Base-by-base conservation (phyloP, 2,797 vertebrate genomes). In the Pyrocephalus nanus region DNA sequence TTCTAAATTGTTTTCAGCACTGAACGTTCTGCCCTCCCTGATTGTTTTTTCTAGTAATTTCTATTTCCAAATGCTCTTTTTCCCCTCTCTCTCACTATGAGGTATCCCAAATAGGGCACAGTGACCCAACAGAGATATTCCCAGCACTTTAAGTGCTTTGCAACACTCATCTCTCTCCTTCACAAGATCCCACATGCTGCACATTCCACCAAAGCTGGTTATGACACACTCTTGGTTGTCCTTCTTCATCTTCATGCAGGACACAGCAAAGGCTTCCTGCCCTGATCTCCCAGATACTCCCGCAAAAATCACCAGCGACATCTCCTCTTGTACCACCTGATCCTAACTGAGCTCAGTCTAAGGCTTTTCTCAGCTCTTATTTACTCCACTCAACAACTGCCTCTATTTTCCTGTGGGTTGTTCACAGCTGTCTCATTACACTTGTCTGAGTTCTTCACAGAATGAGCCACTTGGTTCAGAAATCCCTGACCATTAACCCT, bases 141-240 rank as follows among this genome's bases (percentile, higher is more conserved):
- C 29, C 53, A 65, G 25, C 7, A 38, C 36, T 76, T 15, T 3
- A 42, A 40, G 23, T 29, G n/a, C 54, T 60, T 47, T 15, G 45
- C 83, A 78, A 8, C 67, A 51, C 80, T 73, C 47, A 8, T 88
- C 38, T 27, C 12, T 69, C 32, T 74, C 96, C 99, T 98, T 97
- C 99, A 97, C 97, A 6, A 99, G 87, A 96, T 99, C 99, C 99
- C 99, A 99, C 93, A 99, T 98, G 97, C 99, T 98, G 96, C 99
- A 99, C 3, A 98, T 97, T 14, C 99, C 99, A 4, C 99, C 99
- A 0, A 97, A 97, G 97, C 99, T 98, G 96, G 98, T 98, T 1
- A 98, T 98, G 88, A 99, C 98, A 67, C 98, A 99, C 94, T 99
- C 98, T 75, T 92, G 97, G 34, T 98, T 97, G 1, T 99, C 97